Evolutionary conservation across 1,140 invertebrate species (phyloP), one percentile per base, ranked within the genome.

Genomic region (Zaprionus gabonicus): DNA sequence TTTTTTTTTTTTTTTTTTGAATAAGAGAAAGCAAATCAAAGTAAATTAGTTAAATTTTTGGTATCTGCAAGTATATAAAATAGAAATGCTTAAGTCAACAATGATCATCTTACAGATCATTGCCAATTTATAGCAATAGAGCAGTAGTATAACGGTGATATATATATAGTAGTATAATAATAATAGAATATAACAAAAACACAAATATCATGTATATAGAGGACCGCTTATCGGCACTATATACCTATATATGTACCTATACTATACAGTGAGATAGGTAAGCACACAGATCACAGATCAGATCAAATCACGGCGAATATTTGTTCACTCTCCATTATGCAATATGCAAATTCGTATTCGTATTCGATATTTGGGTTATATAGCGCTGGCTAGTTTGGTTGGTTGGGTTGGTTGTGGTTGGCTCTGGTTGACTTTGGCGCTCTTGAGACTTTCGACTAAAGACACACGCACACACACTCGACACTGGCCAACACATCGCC

Each of bases 21-120:
- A 90, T 91, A 91, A 91, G 90, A 91, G 80, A 91, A 91, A 91
- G 88, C 90, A 91, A 91, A 91, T 91, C 82, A 91, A 91, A 91
- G 87, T 91, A 85, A 91, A 91, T 91, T 91, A 91, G 90, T 91
- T 91, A 90, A 90, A 91, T 90, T 90, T 87, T 87, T 90, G 86
- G 86, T 76, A 91, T 91, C 86, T 91, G 86, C 80, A 91, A 91
- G 86, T 91, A 91, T 78, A 91, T 88, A 91, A 91, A 91, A 85
- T 91, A 91, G 87, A 90, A 90, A 90, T 90, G 85, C 85, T 90
- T 90, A 90, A 90, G 81, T 90, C 85, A 90, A 90, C 85, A 90
- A 90, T 90, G 85, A 90, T 80, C 85, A 66, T 65, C 27, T 75
- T 57, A 63, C 63, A 66, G 86, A 90, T 90, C 85, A 90, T 85